These are phyloP conservation scores for Clytia hemisphaerica DNA, from an alignment of 30 jellyfish, hydroid and myxozoan species.

Conservation along the genomic window DNA sequence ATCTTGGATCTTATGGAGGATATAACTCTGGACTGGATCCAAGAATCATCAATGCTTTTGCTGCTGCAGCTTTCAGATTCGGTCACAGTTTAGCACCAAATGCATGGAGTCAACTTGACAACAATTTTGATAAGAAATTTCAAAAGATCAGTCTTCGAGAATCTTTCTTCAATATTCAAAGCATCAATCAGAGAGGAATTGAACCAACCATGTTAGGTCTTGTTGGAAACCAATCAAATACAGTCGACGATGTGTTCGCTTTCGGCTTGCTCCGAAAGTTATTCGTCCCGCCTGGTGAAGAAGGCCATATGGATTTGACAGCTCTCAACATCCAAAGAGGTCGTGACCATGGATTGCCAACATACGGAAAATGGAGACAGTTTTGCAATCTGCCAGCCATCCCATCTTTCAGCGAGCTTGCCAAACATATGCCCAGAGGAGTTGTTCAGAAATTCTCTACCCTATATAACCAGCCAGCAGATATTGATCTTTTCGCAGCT, in stretches of 20 bases:
- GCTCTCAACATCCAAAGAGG: slow-evolving; percentile 81
- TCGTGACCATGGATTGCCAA: slow-evolving; percentile 76
- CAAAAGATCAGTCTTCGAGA: slow-evolving; percentile 47
- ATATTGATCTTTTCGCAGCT: slow-evolving; percentile 56
- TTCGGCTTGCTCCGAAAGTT: slow-evolving; percentile 43
- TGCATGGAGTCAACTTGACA: slow-evolving; percentile 47
- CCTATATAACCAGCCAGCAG: slow-evolving; percentile 35
- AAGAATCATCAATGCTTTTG: slow-evolving; percentile 59
- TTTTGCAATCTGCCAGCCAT: slow-evolving; percentile 42
- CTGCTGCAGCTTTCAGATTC: slow-evolving; percentile 73
- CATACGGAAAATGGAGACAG: slow-evolving; percentile 64
- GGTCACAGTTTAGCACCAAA: slow-evolving; percentile 80
- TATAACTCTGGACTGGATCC: slow-evolving; percentile 49
- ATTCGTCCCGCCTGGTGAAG: slow-evolving; percentile 66
- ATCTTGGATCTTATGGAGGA: slow-evolving; percentile 36
- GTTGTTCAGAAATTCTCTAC: slow-evolving; percentile 25
- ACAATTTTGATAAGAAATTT: slow-evolving; percentile 46
- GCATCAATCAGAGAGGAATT: slow-evolving; percentile 44
- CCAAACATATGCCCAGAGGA: slow-evolving; percentile 1
- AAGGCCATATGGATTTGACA: slow-evolving; percentile 42
- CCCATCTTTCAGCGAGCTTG: slow-evolving; percentile 28
- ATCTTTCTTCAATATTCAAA: slow-evolving; percentile 45
- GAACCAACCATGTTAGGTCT: slow-evolving; percentile 64
- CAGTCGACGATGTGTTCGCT: slow-evolving; percentile 52
- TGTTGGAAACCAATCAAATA: slow-evolving; percentile 63